A percentile compares a stretch with the other conserved stretches of the same genome.
Conservation (phyloP, 2,888 invertebrate genomes). For the Andrena praecox region DNA sequence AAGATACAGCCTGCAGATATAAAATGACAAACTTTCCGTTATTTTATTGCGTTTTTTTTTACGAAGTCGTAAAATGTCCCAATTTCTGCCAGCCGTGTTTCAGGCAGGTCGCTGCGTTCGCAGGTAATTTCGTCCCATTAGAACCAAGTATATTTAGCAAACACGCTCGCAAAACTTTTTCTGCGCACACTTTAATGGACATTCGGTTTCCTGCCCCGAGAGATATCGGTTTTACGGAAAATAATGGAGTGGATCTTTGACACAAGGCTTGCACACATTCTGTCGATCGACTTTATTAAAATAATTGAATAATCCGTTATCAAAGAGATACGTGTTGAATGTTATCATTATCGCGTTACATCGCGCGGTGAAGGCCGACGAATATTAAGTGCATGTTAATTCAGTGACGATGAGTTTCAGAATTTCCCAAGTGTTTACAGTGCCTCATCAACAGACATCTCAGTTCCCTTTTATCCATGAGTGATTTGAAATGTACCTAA, state of each 20-base stretch:
- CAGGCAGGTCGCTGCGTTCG: background rate
- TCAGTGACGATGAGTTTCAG: background rate
- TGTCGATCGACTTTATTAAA: constrained; percentile 14
- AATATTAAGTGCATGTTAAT: background rate
- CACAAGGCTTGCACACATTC: background rate
- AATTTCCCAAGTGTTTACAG: too few species aligned
- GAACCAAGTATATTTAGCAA: background rate
- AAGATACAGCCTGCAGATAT: background rate
- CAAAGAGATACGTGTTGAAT: background rate
- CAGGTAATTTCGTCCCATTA: background rate
- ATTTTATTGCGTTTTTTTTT: constrained; percentile 1
- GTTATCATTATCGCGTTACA: constrained; percentile 10
- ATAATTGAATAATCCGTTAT: constrained; percentile 1
- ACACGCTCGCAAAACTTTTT: background rate
- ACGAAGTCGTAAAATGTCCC: constrained; percentile 11
- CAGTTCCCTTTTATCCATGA: too few species aligned
- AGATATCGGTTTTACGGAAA: background rate
- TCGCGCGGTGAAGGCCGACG: background rate
- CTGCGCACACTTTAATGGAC: background rate
- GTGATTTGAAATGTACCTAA: too few species aligned
- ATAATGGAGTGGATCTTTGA: background rate
- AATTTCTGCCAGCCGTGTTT: constrained; percentile 1
- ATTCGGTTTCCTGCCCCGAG: too few species aligned
- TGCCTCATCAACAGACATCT: too few species aligned
- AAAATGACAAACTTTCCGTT: background rate